Percentiles rank a stretch among this genome's conserved stretches.
These are phyloP conservation scores for Trimorus sp. DNA, from an alignment of 2,888 invertebrate species.

Conservation along the genomic window DNA sequence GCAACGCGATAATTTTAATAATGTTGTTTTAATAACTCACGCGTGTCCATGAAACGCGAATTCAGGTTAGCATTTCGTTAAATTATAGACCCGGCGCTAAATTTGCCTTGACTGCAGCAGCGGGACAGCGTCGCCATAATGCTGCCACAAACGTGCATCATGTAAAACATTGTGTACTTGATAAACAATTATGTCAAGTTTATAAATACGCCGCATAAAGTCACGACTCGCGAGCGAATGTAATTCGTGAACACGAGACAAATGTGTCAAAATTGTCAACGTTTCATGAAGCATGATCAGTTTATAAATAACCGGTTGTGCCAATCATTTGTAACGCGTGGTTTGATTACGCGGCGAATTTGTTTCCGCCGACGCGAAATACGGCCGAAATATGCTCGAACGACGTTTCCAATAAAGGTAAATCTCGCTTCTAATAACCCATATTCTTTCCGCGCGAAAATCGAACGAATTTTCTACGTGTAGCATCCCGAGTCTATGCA, in stretches of 20 bases:
- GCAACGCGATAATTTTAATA: conserved; percentile 1
- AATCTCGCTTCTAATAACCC: conserved; percentile 13
- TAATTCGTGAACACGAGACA: background rate
- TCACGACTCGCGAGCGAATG: background rate
- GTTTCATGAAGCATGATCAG: no score
- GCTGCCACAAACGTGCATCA: conserved; percentile 15
- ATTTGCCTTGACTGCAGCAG: conserved; percentile 6
- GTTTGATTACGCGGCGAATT: background rate
- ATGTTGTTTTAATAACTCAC: conserved; percentile 12
- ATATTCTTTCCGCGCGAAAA: conserved; percentile 12
- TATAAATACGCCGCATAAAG: background rate
- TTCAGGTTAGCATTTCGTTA: conserved; percentile 16
- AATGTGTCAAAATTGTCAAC: no score
- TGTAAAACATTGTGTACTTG: conserved; percentile 1
- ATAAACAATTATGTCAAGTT: conserved; percentile 14
- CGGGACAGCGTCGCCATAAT: conserved; percentile 7
- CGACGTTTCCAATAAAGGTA: conserved; percentile 13
- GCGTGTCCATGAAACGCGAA: background rate
- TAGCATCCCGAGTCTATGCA: conserved; percentile 17
- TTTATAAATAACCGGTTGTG: no score
- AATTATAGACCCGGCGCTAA: conserved; percentile 19
- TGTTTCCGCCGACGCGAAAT: no score
- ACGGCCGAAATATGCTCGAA: background rate
- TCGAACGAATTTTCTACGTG: conserved; percentile 15
- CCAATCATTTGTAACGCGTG: no score